phyloP scores from a whole-genome alignment of 2,888 invertebrate genomes.

The Malachius bipustulatus region DNA sequence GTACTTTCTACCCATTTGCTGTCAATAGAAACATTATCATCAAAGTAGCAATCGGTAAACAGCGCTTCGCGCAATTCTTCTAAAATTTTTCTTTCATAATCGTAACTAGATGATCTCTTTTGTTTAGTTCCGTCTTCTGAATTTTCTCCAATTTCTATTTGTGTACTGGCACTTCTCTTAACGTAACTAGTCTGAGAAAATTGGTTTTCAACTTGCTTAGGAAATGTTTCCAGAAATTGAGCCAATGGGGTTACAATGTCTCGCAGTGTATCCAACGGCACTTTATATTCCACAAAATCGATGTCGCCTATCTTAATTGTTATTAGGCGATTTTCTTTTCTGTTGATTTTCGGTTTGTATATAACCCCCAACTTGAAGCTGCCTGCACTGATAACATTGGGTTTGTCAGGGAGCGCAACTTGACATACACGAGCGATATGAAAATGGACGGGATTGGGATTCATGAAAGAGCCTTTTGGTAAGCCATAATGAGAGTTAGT shows the following conservation, averaged over 20 bases:
- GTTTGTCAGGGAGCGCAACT: conserved; percentile 25
- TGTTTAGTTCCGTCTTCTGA: too few relatives aligned
- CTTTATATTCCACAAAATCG: conserved; percentile 27
- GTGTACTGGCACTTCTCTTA: too few relatives aligned
- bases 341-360: too few relatives aligned
- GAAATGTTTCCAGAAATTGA: conserved; percentile 25
- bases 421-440: conserved; percentile 30
- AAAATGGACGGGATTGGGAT: conserved; percentile 35
- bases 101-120: too few relatives aligned
- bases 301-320: conserved; percentile 27
- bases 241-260: conserved; percentile 33
- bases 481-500: conserved; percentile 33
- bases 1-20: too few relatives aligned
- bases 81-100: too few relatives aligned
- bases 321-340: conserved; percentile 19
- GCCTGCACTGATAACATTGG: conserved; percentile 24
- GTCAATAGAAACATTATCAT: too few relatives aligned
- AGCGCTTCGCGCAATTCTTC: too few relatives aligned
- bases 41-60: too few relatives aligned
- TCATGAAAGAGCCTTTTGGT: conserved; percentile 33
- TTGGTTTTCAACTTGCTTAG: conserved; percentile 19
- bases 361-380: too few relatives aligned
- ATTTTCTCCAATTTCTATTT: too few relatives aligned
- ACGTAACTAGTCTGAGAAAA: conserved; percentile 29
- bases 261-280: conserved; percentile 27